These are phyloP conservation scores for Pluvialis apricaria DNA, from an alignment of 2,113 vertebrate genomes.

Conservation along the genomic window DNA sequence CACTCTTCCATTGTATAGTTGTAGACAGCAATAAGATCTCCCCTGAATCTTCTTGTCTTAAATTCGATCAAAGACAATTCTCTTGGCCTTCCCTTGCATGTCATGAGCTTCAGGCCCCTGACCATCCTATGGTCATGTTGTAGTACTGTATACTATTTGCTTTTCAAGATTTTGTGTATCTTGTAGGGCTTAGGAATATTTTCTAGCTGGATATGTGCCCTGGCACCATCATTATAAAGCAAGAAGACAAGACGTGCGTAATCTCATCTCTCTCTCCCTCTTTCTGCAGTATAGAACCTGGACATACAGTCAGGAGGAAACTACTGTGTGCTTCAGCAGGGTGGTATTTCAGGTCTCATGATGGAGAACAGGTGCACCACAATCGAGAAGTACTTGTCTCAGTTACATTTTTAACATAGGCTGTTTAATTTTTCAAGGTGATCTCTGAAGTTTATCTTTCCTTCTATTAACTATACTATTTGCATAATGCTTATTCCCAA, in stretches of 20 bases:
- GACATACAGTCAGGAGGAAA: background rate
- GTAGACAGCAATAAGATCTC: background rate
- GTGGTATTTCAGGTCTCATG: background rate
- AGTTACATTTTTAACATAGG: background rate
- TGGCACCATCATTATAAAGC: background rate
- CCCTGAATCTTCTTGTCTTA: background rate
- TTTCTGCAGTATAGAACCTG: background rate
- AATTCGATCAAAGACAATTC: background rate
- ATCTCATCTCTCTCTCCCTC: background rate
- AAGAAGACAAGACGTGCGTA: background rate
- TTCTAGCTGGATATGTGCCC: background rate
- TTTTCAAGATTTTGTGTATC: background rate
- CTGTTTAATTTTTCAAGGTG: background rate
- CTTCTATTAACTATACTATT: background rate
- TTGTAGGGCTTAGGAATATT: background rate
- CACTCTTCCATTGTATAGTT: background rate
- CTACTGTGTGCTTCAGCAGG: background rate
- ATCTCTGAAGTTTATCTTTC: background rate
- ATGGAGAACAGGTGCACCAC: background rate
- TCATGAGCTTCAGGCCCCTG: background rate
- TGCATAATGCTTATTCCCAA: background rate
- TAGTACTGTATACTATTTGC: background rate
- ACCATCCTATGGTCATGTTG: background rate
- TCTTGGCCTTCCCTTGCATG: background rate
- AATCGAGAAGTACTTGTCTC: background rate